Percentiles rank a stretch among this genome's conserved stretches.
Conservation (phyloP, 2,113 vertebrate species). For the Bujurquina vittata region DNA sequence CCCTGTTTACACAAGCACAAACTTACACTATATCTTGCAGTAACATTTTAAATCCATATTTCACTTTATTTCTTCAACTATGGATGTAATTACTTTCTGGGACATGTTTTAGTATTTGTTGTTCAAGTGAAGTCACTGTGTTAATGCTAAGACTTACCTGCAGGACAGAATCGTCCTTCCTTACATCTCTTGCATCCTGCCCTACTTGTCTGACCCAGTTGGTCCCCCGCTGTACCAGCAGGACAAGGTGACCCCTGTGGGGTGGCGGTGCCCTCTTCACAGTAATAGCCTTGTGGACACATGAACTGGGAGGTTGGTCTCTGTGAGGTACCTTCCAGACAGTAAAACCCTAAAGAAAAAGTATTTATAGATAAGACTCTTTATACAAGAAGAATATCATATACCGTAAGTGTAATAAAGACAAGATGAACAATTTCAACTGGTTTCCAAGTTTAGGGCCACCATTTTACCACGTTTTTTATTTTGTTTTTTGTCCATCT, state of each 20-base stretch:
- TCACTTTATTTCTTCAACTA: not conserved
- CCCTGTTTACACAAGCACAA: slow-evolving; percentile 62
- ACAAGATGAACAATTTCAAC: not conserved
- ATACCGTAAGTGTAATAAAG: not conserved
- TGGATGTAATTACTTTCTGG: not conserved
- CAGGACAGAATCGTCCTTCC: slow-evolving; percentile 84
- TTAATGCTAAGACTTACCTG: slow-evolving; percentile 70
- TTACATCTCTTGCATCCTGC: slow-evolving; percentile 83
- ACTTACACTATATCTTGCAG: not conserved
- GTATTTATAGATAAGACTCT: slow-evolving; percentile 35
- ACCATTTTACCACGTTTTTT: not conserved
- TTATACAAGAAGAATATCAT: not conserved
- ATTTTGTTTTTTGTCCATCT: not conserved
- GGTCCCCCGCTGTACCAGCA: slow-evolving; percentile 83
- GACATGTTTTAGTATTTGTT: slow-evolving; percentile 14
- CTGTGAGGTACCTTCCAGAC: slow-evolving; percentile 81
- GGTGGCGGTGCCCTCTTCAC: slow-evolving; percentile 81
- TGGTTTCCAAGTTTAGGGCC: not conserved
- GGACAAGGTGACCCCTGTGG: slow-evolving; percentile 84
- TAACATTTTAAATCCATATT: not conserved
- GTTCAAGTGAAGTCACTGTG: slow-evolving; percentile 6
- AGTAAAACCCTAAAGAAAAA: slow-evolving; percentile 81
- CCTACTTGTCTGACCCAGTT: slow-evolving; percentile 85
- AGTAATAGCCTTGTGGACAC: slow-evolving; percentile 84
- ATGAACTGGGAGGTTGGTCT: slow-evolving; percentile 80